Conservation (phyloP, 2,113 vertebrate genomes). For the Callorhinus ursinus region DNA sequence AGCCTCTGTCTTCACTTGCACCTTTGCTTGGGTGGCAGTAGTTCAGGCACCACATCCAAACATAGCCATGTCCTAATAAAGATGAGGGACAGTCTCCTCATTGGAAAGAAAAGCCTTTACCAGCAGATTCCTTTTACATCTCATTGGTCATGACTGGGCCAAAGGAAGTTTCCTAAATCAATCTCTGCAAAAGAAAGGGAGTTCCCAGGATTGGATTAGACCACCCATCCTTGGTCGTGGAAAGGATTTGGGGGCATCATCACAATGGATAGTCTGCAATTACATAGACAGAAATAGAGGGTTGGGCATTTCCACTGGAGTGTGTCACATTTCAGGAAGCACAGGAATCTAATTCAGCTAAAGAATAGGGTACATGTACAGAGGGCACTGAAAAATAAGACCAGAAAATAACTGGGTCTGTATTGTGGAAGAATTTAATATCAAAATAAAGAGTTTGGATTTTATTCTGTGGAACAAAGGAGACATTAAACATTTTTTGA, state of each 20-base stretch:
- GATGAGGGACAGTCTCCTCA: background rate
- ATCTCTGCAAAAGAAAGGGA: background rate
- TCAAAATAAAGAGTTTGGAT: background rate
- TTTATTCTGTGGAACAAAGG: background rate
- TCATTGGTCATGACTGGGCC: background rate
- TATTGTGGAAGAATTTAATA: background rate
- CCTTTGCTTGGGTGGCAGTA: background rate
- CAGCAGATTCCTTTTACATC: background rate
- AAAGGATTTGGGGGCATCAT: background rate
- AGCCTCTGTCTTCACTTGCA: background rate
- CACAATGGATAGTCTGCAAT: background rate
- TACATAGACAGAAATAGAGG: background rate
- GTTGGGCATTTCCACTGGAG: background rate
- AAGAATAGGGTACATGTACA: background rate
- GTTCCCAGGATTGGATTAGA: background rate
- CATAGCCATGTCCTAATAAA: background rate
- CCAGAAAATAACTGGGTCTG: background rate
- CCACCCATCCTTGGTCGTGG: background rate
- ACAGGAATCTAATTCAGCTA: background rate
- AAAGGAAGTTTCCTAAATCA: background rate
- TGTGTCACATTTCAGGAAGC: background rate
- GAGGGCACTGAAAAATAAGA: background rate
- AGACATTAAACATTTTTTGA: conserved; percentile 5
- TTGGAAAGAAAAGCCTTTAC: background rate
- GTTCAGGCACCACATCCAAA: background rate